phyloP scores from a whole-genome alignment of 2,888 invertebrate genomes.

The Archips xylosteana region DNA sequence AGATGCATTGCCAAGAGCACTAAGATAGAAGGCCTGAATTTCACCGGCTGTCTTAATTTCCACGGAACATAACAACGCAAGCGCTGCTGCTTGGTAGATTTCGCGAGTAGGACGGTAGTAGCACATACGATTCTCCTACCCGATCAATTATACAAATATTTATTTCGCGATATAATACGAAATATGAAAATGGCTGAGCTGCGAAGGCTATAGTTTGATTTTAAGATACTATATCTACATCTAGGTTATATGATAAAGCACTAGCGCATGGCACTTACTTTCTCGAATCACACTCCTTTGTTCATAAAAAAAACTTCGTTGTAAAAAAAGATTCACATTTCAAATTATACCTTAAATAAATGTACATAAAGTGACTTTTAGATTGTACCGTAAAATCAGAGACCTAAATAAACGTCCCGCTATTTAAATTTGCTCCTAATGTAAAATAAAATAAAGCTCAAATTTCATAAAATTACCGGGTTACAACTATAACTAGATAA shows the following conservation, averaged over 20 bases:
- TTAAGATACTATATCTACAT: slow-evolving; percentile 20
- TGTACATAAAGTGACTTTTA: background rate
- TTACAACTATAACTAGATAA: background rate
- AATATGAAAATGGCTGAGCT: no score
- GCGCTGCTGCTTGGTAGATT: no score
- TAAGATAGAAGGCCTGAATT: no score
- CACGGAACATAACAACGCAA: no score
- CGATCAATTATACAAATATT: no score
- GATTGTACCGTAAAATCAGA: background rate
- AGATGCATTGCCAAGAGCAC: no score
- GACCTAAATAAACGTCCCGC: background rate
- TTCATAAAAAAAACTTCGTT: slow-evolving; percentile 44
- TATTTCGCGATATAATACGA: no score
- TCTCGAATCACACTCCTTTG: slow-evolving; percentile 64
- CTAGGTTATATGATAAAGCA: slow-evolving; percentile 64
- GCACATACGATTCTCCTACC: no score
- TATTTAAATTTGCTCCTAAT: background rate
- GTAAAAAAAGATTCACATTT: slow-evolving; percentile 29
- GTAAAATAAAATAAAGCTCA: background rate
- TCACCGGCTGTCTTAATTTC: no score
- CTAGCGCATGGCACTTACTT: slow-evolving; percentile 74
- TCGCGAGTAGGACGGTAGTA: no score
- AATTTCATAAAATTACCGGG: background rate
- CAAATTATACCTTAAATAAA: background rate
- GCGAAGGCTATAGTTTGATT: background rate